These are phyloP conservation scores for Anarsia innoxiella DNA, from an alignment of 2,888 invertebrate species.

Conservation along the genomic window DNA sequence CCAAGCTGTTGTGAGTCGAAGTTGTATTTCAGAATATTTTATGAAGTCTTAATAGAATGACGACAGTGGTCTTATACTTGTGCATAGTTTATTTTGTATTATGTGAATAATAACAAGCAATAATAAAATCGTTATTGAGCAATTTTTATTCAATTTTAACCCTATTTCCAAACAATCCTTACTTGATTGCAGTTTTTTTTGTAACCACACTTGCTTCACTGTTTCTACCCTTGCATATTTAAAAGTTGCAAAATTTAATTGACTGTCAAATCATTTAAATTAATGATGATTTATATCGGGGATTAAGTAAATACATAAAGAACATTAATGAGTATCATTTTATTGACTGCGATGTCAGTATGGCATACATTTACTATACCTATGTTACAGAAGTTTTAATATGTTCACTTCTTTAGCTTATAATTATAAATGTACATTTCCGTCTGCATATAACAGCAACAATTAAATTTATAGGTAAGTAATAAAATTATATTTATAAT, in stretches of 20 bases:
- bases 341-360: slow-evolving; percentile 44
- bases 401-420: slow-evolving; percentile 16
- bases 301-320: no score
- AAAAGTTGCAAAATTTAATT: no score
- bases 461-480: not conserved
- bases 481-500: slow-evolving; percentile 3
- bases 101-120: slow-evolving; percentile 80
- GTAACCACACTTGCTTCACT: no score
- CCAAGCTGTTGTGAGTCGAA: slow-evolving; percentile 34
- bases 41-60: slow-evolving; percentile 54
- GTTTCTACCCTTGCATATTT: no score
- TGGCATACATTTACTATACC: slow-evolving; percentile 43
- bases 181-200: no score
- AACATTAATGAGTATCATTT: slow-evolving; percentile 28
- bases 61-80: slow-evolving; percentile 72
- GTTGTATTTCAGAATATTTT: slow-evolving; percentile 57
- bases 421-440: slow-evolving; percentile 3
- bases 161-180: no score
- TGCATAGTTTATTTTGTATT: slow-evolving; percentile 82
- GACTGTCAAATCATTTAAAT: no score
- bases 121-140: slow-evolving; percentile 78
- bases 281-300: no score
- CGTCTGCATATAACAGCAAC: slow-evolving; percentile 15
- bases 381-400: slow-evolving; percentile 29
- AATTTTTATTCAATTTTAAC: slow-evolving; percentile 31